These are phyloP conservation scores for Clistopyga incitator DNA, from an alignment of 2,888 invertebrate genomes.

Conservation along the genomic window DNA sequence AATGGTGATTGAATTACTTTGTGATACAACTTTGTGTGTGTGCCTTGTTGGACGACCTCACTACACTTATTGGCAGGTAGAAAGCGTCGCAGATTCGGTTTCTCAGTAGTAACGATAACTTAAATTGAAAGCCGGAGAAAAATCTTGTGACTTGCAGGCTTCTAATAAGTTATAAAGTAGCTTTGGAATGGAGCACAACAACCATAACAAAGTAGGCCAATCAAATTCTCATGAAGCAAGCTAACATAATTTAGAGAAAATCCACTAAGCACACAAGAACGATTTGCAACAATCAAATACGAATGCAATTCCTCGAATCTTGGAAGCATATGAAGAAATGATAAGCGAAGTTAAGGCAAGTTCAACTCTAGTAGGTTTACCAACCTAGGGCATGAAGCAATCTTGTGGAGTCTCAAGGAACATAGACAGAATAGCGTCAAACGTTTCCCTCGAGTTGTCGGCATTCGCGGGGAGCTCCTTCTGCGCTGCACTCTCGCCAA, in stretches of 20 bases:
- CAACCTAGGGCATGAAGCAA: slow-evolving; percentile 16
- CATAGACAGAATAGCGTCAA: slow-evolving; percentile 45
- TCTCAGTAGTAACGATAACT: too few species aligned
- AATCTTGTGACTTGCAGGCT: too few species aligned
- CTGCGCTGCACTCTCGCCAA: slow-evolving; percentile 63
- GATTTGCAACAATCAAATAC: neutral
- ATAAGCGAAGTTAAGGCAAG: neutral
- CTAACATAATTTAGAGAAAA: neutral
- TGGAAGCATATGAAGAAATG: neutral
- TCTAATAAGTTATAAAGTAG: too few species aligned
- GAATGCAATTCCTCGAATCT: slow-evolving; percentile 9
- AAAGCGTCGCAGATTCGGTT: too few species aligned
- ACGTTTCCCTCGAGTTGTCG: slow-evolving; percentile 51
- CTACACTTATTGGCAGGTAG: too few species aligned
- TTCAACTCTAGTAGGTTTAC: slow-evolving; percentile 13
- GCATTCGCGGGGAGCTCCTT: slow-evolving; percentile 18
- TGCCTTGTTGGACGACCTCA: too few species aligned
- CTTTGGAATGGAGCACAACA: too few species aligned
- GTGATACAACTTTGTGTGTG: too few species aligned
- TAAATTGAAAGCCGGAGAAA: too few species aligned
- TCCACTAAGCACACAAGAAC: neutral
- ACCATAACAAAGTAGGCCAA: neutral
- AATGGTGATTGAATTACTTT: too few species aligned
- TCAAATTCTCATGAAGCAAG: neutral
- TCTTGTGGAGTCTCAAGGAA: slow-evolving; percentile 28